Base-by-base conservation (phyloP, 2,113 vertebrate species). In the Amphiprion percula region DNA sequence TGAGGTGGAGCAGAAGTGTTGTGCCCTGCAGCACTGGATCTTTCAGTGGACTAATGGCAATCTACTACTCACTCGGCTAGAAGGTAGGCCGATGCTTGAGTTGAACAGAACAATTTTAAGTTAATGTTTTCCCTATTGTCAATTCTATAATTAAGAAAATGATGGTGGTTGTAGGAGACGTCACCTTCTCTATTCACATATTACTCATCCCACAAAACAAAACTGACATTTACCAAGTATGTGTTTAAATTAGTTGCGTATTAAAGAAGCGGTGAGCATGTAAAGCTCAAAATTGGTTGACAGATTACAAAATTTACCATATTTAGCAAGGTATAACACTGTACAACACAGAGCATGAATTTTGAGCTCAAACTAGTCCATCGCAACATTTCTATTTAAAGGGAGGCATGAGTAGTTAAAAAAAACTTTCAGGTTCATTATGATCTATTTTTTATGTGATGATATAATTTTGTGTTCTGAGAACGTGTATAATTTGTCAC, bases 41-140 rank as follows among this genome's bases (percentile, higher is more conserved):
- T 96, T 96, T 80, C 97, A 97, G 89, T 99, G 98, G 97, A 99
- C 98, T n/a, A 97, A 95, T 0, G 97, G 98, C 82, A 98, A 97
- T 88, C 95, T 99, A 82, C 94, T 99, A 0, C 94, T 99, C 85
- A 98, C 96, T 0, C 95, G 94, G 19, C 79, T 99, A 64, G 96
- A 98, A 96, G 98, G 98, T 99, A 93, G 17, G 66, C 3, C 7
- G 15, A 49, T 17, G 17, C 23, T 5, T 44, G 17, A 33, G 28
- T 26, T 15, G n/a, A 78, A 46, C n/a, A 37, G 24, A 67, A 14
- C 21, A 15, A 47, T 17, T 16, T 4, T 8, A 59, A 0, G 3
- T 63, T 10, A 61, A 4, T 12, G 6, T 30, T 30, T 30, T 4
- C 30, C 30, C 30, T 30, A 30, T 30, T 5, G 30, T 30, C 6